Percentiles rank a stretch among this genome's conserved stretches.
Conservation (phyloP, 2,797 vertebrate genomes). For the Falco berigora region DNA sequence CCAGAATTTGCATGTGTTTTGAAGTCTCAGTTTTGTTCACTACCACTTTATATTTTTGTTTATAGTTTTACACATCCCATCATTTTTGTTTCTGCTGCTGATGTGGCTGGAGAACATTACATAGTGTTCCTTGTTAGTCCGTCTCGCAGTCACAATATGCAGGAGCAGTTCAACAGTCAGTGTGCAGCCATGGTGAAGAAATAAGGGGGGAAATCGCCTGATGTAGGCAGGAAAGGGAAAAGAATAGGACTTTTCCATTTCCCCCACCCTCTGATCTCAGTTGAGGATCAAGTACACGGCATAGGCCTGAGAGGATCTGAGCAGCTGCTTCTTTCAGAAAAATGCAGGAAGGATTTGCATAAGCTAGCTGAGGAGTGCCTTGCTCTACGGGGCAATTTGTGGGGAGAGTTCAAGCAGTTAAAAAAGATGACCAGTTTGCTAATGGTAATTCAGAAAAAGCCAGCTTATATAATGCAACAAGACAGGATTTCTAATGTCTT, state of each 20-base stretch:
- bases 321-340: not conserved
- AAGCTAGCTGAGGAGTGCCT: not conserved
- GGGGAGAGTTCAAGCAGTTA: not conserved
- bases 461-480: not conserved
- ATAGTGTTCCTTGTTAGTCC: not conserved
- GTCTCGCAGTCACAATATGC: not conserved
- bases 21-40: not conserved
- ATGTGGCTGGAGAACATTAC: accelerated
- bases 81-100: not conserved
- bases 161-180: not conserved
- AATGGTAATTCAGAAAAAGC: not conserved
- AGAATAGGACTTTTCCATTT: not conserved
- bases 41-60: not conserved
- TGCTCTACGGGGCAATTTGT: not conserved
- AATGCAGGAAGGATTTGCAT: not conserved
- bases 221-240: not conserved
- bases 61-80: not conserved
- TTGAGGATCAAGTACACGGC: not conserved
- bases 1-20: not conserved
- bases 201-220: not conserved
- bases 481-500: not conserved
- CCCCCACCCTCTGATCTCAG: not conserved
- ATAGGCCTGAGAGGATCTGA: not conserved
- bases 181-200: not conserved
- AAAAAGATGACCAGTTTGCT: not conserved